phyloP scores from a whole-genome alignment of 2,113 vertebrate species.

The Zosterops lateralis region DNA sequence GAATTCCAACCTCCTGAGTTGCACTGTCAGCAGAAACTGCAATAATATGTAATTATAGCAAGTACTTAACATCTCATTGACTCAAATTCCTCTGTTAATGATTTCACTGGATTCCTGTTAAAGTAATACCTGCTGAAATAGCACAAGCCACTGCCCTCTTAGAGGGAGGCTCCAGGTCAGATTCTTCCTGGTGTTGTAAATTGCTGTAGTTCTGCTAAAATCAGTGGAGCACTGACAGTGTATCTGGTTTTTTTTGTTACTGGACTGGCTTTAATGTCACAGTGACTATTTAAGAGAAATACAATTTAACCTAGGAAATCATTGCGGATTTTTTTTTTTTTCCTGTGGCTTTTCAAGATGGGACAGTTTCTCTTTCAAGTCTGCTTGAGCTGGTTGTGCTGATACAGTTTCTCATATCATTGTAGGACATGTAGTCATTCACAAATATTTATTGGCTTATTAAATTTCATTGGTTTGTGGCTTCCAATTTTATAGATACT shows the following conservation, averaged over 20 bases:
- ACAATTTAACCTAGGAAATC: neutral
- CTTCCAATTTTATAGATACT: conserved; percentile 1
- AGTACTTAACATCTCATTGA: conserved; percentile 62
- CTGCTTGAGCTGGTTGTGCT: neutral
- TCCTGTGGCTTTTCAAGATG: neutral
- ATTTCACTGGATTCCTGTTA: conserved; percentile 55
- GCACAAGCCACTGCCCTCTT: neutral
- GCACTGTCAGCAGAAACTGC: conserved; percentile 53
- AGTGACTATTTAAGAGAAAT: neutral
- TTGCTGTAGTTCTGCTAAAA: neutral
- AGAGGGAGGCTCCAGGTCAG: neutral
- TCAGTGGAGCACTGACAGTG: neutral
- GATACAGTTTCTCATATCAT: neutral
- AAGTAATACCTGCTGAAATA: conserved; percentile 54
- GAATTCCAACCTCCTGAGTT: conserved; percentile 35
- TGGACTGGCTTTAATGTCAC: neutral
- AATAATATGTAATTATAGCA: conserved; percentile 64
- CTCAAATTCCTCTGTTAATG: conserved; percentile 66
- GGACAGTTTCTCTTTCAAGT: neutral
- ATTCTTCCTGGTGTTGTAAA: neutral
- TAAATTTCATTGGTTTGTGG: neutral
- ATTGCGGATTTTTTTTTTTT: neutral
- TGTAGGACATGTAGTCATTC: neutral
- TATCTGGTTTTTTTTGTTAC: neutral
- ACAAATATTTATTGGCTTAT: conserved; percentile 34